Evolutionary conservation across 2,113 vertebrate genomes (phyloP).

Genomic region (Aix galericulata): DNA sequence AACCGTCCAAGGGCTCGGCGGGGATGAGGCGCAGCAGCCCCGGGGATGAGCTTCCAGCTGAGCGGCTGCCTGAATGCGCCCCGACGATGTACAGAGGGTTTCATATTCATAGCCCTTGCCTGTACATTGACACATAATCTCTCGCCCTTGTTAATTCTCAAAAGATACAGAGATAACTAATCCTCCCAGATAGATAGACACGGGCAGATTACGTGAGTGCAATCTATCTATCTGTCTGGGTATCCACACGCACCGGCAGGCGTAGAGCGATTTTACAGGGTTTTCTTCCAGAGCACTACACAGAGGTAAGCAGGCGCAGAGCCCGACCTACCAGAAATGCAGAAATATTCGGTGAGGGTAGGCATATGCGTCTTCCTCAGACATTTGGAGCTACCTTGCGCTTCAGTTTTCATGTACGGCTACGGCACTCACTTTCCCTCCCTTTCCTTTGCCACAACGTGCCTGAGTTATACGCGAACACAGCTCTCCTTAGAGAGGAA

Average conservation of each 20-base stretch:
- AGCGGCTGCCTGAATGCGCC: conserved; percentile 32
- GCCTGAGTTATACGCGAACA: background rate
- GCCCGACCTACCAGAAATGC: background rate
- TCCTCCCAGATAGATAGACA: conserved; percentile 55
- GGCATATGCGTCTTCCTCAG: rapidly evolving
- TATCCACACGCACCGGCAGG: background rate
- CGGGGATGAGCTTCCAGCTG: conserved; percentile 33
- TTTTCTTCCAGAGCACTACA: background rate
- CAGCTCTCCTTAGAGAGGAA: background rate
- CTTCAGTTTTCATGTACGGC: background rate
- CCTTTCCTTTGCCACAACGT: background rate
- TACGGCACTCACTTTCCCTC: background rate
- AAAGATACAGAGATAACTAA: conserved; percentile 66
- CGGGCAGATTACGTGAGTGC: conserved; percentile 31
- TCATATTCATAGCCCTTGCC: conserved; percentile 45
- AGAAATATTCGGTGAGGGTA: background rate
- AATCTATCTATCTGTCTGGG: conserved; percentile 1
- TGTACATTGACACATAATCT: conserved; percentile 50
- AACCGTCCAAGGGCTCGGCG: background rate
- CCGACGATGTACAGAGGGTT: conserved; percentile 49
- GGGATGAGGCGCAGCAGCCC: background rate
- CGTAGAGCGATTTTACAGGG: background rate
- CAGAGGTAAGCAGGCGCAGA: background rate
- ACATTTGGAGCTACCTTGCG: background rate
- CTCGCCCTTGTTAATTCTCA: conserved; percentile 63